Conservation (phyloP, 2,888 invertebrate genomes). For the Idaea aversata region DNA sequence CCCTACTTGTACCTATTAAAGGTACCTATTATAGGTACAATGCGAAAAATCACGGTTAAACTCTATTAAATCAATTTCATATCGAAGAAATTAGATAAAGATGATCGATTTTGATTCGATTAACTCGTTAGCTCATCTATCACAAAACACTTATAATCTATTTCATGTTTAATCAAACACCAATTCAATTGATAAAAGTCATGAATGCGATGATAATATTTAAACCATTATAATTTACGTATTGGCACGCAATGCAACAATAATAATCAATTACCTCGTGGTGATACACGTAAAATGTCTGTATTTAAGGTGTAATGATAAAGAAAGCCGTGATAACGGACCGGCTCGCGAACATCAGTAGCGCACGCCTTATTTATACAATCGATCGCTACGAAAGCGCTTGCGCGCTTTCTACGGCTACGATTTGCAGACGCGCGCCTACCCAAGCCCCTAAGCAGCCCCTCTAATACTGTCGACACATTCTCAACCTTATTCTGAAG, state of each 20-base stretch:
- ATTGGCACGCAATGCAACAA: conserved; percentile 5
- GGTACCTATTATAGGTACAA: too few relatives aligned
- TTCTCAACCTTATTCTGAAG: conserved; percentile 15
- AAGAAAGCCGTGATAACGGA: conserved; percentile 4
- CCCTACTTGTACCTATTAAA: too few relatives aligned
- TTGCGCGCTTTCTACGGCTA: conserved; percentile 45
- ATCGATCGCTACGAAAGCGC: conserved; percentile 60
- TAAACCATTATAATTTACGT: neutral
- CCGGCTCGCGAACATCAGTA: conserved; percentile 39
- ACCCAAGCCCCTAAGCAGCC: neutral
- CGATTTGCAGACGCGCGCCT: conserved; percentile 26
- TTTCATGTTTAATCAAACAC: neutral
- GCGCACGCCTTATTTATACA: conserved; percentile 46
- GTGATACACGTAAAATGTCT: neutral
- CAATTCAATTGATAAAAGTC: neutral
- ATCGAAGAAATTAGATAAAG: neutral
- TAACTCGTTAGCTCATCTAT: neutral
- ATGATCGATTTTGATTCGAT: neutral
- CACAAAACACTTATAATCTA: neutral
- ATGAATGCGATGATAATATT: neutral
- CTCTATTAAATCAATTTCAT: neutral
- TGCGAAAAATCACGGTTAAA: neutral
- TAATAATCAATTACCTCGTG: neutral
- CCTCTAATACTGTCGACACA: conserved; percentile 8
- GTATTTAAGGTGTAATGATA: conserved; percentile 6